Conservation (phyloP, 2,113 vertebrate species). For the Dicrurus megarhynchus region DNA sequence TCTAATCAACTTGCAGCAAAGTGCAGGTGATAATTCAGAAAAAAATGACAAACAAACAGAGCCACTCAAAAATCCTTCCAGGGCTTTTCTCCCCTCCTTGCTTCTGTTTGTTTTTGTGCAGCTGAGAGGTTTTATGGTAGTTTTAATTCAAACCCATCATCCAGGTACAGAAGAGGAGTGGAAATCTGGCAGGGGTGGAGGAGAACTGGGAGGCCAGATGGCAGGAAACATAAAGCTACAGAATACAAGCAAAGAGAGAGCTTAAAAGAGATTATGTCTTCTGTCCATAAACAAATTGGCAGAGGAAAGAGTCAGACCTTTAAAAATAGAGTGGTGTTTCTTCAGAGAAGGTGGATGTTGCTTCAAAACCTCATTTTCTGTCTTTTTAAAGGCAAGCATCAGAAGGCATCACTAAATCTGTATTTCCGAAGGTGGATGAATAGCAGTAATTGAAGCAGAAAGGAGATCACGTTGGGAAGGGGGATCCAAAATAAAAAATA, state of each 20-base stretch:
- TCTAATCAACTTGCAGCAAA: not conserved
- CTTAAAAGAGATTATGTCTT: not conserved
- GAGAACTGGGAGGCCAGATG: slow-evolving; percentile 12
- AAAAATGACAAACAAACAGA: not conserved
- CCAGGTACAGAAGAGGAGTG: not conserved
- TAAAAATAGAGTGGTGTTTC: not conserved
- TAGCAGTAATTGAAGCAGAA: not conserved
- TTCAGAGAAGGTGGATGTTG: not conserved
- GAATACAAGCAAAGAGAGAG: not conserved
- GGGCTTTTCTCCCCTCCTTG: not conserved
- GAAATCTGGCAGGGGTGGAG: slow-evolving; percentile 6
- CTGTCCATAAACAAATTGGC: not conserved
- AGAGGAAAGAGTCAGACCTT: not conserved
- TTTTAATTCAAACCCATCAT: not conserved
- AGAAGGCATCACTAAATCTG: not conserved
- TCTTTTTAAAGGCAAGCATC: not conserved
- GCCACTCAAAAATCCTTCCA: not conserved
- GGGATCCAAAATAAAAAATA: not conserved
- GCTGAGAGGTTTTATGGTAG: not conserved
- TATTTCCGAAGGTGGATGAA: not conserved
- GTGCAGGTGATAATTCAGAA: rapidly evolving
- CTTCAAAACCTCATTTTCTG: not conserved
- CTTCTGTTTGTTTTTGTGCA: not conserved
- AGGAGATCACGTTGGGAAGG: not conserved
- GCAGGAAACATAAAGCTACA: not conserved